phyloP scores from a whole-genome alignment of 2,888 invertebrate species.

The Lycia hirtaria region DNA sequence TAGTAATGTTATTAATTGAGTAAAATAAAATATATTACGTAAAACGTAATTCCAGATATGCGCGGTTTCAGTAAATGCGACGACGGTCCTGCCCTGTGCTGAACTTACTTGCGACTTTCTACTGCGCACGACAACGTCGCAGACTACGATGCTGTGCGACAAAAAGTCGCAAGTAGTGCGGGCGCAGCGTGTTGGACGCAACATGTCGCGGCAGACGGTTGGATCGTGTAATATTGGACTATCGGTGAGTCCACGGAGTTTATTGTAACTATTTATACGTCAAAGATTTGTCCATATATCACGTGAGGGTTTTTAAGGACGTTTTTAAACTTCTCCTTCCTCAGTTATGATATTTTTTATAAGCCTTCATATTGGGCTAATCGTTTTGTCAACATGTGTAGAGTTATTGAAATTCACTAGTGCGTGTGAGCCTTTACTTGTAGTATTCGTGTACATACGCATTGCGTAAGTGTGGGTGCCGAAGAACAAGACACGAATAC shows the following conservation, averaged over 20 bases:
- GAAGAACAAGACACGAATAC: too few relatives aligned
- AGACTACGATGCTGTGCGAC: slow-evolving; percentile 17
- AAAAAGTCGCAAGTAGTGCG: slow-evolving; percentile 8
- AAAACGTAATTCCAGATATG: slow-evolving; percentile 64
- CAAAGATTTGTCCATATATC: not conserved
- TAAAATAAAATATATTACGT: not conserved
- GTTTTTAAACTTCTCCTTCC: too few relatives aligned
- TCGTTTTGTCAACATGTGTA: too few relatives aligned
- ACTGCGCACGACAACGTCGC: too few relatives aligned
- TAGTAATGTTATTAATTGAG: too few relatives aligned
- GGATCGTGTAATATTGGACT: slow-evolving; percentile 17
- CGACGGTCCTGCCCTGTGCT: slow-evolving; percentile 52
- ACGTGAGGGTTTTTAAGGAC: too few relatives aligned
- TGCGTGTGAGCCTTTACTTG: too few relatives aligned
- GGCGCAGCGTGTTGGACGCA: not conserved
- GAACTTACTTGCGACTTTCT: slow-evolving; percentile 34
- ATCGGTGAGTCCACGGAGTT: slow-evolving; percentile 23
- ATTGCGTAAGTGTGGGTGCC: too few relatives aligned
- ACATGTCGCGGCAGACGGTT: slow-evolving; percentile 1
- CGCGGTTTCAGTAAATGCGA: slow-evolving; percentile 73
- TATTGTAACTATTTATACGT: not conserved
- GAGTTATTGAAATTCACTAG: too few relatives aligned
- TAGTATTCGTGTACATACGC: too few relatives aligned
- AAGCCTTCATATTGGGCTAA: too few relatives aligned
- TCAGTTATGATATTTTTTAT: too few relatives aligned